Evolutionary conservation across 2,888 invertebrate genomes (phyloP).

Genomic region (Isoperla grammatica): DNA sequence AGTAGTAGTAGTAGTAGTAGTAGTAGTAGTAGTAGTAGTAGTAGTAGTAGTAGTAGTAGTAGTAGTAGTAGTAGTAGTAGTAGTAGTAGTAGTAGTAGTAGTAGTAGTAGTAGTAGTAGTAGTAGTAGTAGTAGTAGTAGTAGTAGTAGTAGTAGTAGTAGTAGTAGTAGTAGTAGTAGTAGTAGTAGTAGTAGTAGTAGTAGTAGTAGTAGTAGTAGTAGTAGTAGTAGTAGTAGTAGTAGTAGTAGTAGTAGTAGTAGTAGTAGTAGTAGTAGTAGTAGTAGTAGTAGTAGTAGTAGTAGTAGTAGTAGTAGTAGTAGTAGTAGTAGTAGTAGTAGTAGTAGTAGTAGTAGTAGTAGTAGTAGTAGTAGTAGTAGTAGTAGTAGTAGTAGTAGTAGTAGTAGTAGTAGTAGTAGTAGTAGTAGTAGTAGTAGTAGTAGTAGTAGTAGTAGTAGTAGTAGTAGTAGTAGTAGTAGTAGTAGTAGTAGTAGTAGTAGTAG

Average conservation of each 20-base stretch:
- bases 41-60: slow-evolving; percentile 20
- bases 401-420: too few relatives aligned
- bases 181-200: slow-evolving; percentile 4
- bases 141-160: slow-evolving; percentile 17
- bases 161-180: slow-evolving; percentile 9
- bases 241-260: slow-evolving; percentile 20
- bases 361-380: too few relatives aligned
- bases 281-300: slow-evolving; percentile 1
- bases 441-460: too few relatives aligned
- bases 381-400: too few relatives aligned
- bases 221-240: slow-evolving; percentile 6
- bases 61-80: slow-evolving; percentile 4
- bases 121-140: slow-evolving; percentile 26
- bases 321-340: too few relatives aligned
- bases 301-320: too few relatives aligned
- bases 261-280: slow-evolving; percentile 23
- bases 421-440: too few relatives aligned
- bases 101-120: slow-evolving; percentile 26
- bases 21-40: slow-evolving; percentile 26
- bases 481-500: too few relatives aligned
- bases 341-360: too few relatives aligned
- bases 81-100: slow-evolving; percentile 26
- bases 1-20: slow-evolving; percentile 26
- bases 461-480: too few relatives aligned
- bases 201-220: slow-evolving; percentile 22